Percentiles rank a stretch among this genome's conserved stretches.
Conservation (phyloP, 2,113 vertebrate species). For the Orthochromis malagaraziensis region DNA sequence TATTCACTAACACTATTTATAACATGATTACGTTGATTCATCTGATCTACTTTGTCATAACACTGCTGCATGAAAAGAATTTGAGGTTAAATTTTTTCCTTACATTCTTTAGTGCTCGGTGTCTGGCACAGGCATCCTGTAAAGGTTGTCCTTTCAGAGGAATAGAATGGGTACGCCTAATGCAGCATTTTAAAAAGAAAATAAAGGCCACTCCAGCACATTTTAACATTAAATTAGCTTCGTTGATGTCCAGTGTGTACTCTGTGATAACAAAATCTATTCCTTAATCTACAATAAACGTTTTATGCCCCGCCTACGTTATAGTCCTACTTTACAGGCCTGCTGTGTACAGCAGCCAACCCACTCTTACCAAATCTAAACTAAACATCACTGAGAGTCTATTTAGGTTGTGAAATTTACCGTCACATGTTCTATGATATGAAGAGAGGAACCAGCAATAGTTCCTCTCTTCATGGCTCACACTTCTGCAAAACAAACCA, state of each 20-base stretch:
- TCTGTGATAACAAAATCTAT: neutral
- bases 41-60: neutral
- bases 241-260: neutral
- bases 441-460: conserved; percentile 5
- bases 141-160: neutral
- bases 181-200: neutral
- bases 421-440: neutral
- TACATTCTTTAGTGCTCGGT: neutral
- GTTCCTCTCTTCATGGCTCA: neutral
- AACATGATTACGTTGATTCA: neutral
- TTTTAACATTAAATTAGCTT: neutral
- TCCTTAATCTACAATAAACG: neutral
- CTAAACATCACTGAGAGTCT: neutral
- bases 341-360: neutral
- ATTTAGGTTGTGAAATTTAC: neutral
- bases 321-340: neutral
- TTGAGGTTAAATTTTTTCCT: neutral
- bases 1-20: neutral
- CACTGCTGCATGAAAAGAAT: neutral
- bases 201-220: neutral
- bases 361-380: neutral
- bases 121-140: neutral
- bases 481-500: conserved; percentile 1
- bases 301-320: neutral
- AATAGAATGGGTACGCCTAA: neutral